Conservation (phyloP, 2,113 vertebrate genomes). For the Apodemus speciosus region DNA sequence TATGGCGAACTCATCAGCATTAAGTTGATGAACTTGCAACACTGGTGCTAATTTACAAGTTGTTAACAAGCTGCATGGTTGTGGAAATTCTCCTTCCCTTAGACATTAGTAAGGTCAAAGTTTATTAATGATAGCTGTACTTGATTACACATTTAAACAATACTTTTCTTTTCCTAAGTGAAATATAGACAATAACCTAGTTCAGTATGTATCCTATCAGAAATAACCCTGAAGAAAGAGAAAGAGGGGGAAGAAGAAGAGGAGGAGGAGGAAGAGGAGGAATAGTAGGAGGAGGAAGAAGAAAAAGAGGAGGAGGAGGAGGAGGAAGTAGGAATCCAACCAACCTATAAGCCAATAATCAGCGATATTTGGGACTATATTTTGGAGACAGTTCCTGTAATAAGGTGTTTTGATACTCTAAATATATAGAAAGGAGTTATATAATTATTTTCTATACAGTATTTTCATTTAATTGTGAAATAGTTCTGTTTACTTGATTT, state of each 20-base stretch:
- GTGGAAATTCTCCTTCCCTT: constrained; percentile 30
- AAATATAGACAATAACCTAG: neutral
- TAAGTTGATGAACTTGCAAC: constrained; percentile 17
- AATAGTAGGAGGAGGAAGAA: too few relatives aligned
- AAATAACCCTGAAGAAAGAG: neutral
- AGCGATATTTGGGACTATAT: neutral
- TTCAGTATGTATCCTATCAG: neutral
- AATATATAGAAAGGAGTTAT: neutral
- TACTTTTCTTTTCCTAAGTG: constrained; percentile 22
- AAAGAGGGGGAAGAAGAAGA: neutral
- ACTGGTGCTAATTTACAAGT: constrained; percentile 44
- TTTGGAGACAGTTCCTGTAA: neutral
- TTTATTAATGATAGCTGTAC: neutral
- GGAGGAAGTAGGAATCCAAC: neutral
- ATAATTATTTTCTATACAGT: neutral
- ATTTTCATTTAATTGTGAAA: constrained; percentile 36
- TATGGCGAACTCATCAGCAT: neutral
- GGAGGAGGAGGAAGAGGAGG: neutral
- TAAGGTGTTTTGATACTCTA: neutral
- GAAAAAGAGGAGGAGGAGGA: neutral
- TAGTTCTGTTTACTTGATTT: neutral
- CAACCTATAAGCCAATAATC: neutral
- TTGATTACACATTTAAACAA: neutral
- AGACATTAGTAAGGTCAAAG: neutral
- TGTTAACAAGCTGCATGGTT: neutral